phyloP scores from a whole-genome alignment of 1,140 invertebrate species.

The Pogonomyrmex californicus region DNA sequence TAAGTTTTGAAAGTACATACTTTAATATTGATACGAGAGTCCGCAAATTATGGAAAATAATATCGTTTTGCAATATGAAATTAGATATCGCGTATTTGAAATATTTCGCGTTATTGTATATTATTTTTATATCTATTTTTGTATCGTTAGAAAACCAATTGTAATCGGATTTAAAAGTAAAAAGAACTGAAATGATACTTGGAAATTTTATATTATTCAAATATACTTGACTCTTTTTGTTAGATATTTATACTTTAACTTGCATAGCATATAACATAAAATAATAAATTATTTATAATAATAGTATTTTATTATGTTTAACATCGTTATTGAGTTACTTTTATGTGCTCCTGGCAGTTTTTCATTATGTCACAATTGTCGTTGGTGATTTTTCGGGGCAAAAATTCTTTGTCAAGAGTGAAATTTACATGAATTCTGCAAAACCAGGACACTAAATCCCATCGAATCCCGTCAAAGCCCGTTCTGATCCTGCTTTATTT shows the following conservation, averaged over 20 bases:
- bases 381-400: not conserved
- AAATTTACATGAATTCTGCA: constrained; percentile 44
- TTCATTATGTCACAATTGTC: not conserved
- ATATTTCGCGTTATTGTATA: not conserved
- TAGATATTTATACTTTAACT: constrained; percentile 2
- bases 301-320: not conserved
- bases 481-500: constrained; percentile 43
- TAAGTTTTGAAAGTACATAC: constrained; percentile 8
- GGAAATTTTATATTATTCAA: constrained; percentile 1
- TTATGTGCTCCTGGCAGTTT: not conserved
- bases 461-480: constrained; percentile 42
- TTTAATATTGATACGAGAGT: not conserved
- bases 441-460: constrained; percentile 41
- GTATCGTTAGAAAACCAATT: not conserved
- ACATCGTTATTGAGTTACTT: not conserved
- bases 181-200: not conserved
- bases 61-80: not conserved
- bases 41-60: not conserved
- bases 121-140: not conserved
- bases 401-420: constrained; percentile 1
- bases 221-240: not conserved
- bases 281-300: not conserved
- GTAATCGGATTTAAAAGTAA: not conserved
- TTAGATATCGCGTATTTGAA: not conserved
- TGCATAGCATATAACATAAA: not conserved